Evolutionary conservation across 2,797 vertebrate species (phyloP).

Genomic region (Manis crassicaudata): DNA sequence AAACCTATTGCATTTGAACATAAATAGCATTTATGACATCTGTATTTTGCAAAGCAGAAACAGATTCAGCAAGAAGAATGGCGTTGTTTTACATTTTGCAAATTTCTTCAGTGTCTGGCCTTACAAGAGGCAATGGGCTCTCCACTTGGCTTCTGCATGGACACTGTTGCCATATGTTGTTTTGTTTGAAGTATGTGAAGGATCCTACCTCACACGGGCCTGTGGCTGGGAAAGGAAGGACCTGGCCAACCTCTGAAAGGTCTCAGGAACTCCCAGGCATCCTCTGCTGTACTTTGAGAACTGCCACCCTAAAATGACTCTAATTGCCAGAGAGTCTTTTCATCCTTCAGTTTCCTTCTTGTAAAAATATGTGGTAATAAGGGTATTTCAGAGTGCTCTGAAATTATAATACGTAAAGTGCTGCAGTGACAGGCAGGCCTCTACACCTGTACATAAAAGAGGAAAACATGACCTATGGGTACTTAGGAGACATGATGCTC

Average conservation of each 20-base stretch:
- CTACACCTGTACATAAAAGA: background rate
- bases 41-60: background rate
- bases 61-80: background rate
- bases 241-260: background rate
- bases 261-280: background rate
- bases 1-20: background rate
- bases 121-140: background rate
- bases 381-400: background rate
- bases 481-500: background rate
- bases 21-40: slow-evolving; percentile 14
- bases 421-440: background rate
- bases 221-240: background rate
- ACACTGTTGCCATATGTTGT: background rate
- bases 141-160: background rate
- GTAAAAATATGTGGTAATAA: background rate
- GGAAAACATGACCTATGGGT: background rate
- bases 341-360: background rate
- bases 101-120: background rate
- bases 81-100: background rate
- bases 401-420: slow-evolving; percentile 1
- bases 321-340: background rate
- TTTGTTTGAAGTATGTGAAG: background rate
- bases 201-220: background rate
- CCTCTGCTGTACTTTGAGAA: background rate
- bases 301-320: background rate